A percentile compares a stretch with the other conserved stretches of the same genome.
These are phyloP conservation scores for Trachelus iudaicus DNA, from an alignment of 2,888 invertebrate genomes.

Conservation along the genomic window DNA sequence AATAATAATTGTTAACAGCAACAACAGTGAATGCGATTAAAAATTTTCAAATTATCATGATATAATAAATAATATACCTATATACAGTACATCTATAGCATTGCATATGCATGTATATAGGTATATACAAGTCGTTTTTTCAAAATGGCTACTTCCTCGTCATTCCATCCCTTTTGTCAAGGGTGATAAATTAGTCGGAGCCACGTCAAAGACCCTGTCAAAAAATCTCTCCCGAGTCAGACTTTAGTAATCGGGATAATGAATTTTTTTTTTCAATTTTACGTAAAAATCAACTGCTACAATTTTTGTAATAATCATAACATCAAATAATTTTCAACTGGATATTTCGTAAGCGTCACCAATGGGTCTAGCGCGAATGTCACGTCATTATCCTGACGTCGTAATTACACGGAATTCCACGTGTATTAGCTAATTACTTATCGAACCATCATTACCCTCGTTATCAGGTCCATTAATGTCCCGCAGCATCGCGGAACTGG, in stretches of 20 bases:
- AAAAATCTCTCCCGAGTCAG: not conserved
- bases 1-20: constrained; percentile 34
- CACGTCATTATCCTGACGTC: not conserved
- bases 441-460: not conserved
- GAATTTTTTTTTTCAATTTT: not conserved
- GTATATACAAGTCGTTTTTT: constrained; percentile 16
- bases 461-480: not conserved
- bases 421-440: not conserved
- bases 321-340: not conserved
- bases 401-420: not conserved
- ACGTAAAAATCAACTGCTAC: not conserved
- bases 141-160: constrained; percentile 43
- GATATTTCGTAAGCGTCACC: not conserved
- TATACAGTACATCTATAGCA: not conserved
- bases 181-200: constrained; percentile 46
- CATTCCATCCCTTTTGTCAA: constrained; percentile 42
- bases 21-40: not conserved
- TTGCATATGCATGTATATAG: not conserved
- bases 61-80: not conserved
- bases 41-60: not conserved
- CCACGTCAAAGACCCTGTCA: constrained; percentile 35
- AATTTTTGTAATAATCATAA: not conserved
- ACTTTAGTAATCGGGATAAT: not conserved
- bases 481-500: not conserved
- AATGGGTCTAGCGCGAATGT: not conserved